Base-by-base conservation (phyloP, 2,888 invertebrate species). In the Aleiodes testaceus region DNA sequence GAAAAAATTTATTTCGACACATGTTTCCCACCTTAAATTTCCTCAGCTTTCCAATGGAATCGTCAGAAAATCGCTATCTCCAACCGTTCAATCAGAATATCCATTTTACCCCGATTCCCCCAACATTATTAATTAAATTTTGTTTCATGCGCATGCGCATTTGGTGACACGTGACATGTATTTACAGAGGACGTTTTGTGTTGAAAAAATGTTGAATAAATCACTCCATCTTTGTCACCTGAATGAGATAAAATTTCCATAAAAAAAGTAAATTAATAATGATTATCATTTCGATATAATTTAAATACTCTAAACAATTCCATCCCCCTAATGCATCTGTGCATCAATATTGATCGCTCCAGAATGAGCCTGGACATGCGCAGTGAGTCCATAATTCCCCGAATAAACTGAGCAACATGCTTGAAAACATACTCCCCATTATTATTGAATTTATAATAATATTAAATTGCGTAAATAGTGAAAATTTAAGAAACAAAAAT, bases 361-460 rank as follows among this genome's bases (percentile, higher is more conserved):
- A 16, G 6, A 11, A 52, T 44, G 14, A n/a, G 61, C 20, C 3
- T 42, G 44, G 68, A 61, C 77, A 77, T 77, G 79, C 78, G 78
- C 76, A 22, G 20, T 69, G 53, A 44, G 26, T 30, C 26, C 36
- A 65, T 72, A 49, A 12, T 52, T 50, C 69, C 45, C 52, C 45
- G 63, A 61, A 72, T 59, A 72, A 69, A 66, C 66, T 66, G 45
- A 72, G 52, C 72, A 72, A 74, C 77, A 85, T 85, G 85, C 79
- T 82, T 76, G 76, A 78, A 75, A 78, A 79, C 73, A 77, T 72
- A 69, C 74, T 80, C 71, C 78, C 72, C 72, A 74, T 83, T 76
- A 69, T 82, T 76, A 74, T 82, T n/a, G 75, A 79, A 77, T 75
- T 84, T 69, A 52, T 84, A 66, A 76, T 79, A 67, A 79, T 84